Conservation (phyloP, 2,113 vertebrate genomes). For the Heterochromis multidens region DNA sequence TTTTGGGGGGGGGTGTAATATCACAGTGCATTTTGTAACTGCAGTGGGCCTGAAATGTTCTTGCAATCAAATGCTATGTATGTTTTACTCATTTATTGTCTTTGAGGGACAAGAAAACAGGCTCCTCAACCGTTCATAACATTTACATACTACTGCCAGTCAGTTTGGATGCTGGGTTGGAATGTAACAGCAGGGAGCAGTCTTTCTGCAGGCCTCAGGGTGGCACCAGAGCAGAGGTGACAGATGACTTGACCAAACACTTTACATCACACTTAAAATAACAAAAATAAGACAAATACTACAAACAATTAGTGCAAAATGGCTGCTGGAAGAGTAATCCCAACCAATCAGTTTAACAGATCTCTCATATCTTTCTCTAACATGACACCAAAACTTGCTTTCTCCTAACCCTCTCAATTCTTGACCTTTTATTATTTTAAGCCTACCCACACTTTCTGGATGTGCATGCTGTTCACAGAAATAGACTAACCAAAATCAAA, state of each 20-base stretch:
- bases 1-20: neutral
- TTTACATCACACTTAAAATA: slow-evolving; percentile 1
- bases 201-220: slow-evolving; percentile 22
- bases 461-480: neutral
- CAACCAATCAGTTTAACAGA: neutral
- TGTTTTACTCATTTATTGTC: slow-evolving; percentile 46
- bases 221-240: slow-evolving; percentile 32
- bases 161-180: neutral
- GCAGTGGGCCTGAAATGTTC: neutral
- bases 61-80: neutral
- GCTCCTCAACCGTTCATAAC: slow-evolving; percentile 15
- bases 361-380: neutral
- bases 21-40: neutral
- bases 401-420: neutral
- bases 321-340: neutral
- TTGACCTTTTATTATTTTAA: neutral
- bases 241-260: slow-evolving; percentile 1
- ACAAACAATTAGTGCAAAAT: slow-evolving; percentile 15
- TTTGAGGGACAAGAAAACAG: slow-evolving; percentile 21
- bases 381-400: neutral
- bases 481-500: neutral
- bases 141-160: slow-evolving; percentile 20
- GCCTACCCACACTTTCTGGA: neutral
- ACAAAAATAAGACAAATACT: neutral
- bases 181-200: slow-evolving; percentile 14